A percentile compares a stretch with the other conserved stretches of the same genome.
phyloP scores from a whole-genome alignment of 1,140 invertebrate genomes.

The Odontomachus brunneus region DNA sequence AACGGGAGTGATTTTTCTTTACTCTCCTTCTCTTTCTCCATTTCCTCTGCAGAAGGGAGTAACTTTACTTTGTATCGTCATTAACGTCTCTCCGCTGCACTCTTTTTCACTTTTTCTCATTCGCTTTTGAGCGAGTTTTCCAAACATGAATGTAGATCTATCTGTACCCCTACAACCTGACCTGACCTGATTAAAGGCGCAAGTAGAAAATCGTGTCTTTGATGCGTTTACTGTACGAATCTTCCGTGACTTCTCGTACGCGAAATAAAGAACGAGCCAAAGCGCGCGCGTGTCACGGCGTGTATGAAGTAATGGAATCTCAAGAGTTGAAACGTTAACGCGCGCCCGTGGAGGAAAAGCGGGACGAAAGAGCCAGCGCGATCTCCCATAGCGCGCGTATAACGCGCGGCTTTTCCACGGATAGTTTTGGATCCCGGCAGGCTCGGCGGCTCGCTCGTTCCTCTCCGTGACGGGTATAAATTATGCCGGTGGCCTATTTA shows the following conservation, averaged over 20 bases:
- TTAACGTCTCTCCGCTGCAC: not conserved
- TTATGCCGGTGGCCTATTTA: slow-evolving; percentile 83
- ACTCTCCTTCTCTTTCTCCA: too few species aligned
- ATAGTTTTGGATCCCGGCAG: slow-evolving; percentile 72
- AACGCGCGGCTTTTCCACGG: slow-evolving; percentile 67
- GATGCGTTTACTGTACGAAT: slow-evolving; percentile 9
- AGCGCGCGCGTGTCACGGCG: not conserved
- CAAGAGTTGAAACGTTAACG: slow-evolving; percentile 52
- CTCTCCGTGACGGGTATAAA: slow-evolving; percentile 79
- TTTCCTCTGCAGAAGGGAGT: not conserved
- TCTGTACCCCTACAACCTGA: not conserved
- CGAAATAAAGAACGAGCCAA: slow-evolving; percentile 1
- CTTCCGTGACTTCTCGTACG: not conserved
- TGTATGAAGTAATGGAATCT: slow-evolving; percentile 53
- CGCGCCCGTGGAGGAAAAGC: slow-evolving; percentile 5
- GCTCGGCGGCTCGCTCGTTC: slow-evolving; percentile 69
- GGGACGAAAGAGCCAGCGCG: slow-evolving; percentile 3
- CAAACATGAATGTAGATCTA: not conserved
- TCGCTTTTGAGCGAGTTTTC: slow-evolving; percentile 27
- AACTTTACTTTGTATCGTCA: not conserved
- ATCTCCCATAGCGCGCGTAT: slow-evolving; percentile 71
- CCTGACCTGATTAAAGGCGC: not conserved
- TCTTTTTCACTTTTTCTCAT: not conserved
- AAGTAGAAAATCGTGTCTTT: slow-evolving; percentile 6
- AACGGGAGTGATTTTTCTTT: not conserved